These are phyloP conservation scores for Planococcus citri DNA, from an alignment of 1,140 invertebrate species.

Conservation along the genomic window DNA sequence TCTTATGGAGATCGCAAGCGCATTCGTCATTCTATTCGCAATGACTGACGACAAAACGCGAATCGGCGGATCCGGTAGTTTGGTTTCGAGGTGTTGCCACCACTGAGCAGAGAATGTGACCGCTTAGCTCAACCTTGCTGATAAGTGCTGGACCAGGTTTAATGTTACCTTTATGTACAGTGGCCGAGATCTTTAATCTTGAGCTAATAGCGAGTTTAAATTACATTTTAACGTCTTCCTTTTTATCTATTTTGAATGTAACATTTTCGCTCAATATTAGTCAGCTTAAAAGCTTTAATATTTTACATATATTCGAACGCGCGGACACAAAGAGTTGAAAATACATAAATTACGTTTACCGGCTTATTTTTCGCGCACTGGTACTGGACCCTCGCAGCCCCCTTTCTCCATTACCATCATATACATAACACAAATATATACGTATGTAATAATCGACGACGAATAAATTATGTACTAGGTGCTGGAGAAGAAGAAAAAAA, in stretches of 20 bases:
- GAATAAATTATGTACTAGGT: slow-evolving; percentile 8
- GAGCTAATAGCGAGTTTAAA: slow-evolving; percentile 7
- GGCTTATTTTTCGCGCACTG: slow-evolving; percentile 5
- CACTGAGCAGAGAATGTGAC: too few species aligned
- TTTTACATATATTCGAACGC: neutral
- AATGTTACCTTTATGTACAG: slow-evolving; percentile 2
- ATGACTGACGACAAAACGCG: too few species aligned
- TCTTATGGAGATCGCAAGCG: too few species aligned
- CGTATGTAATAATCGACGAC: neutral
- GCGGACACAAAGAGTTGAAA: neutral
- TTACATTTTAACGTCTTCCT: slow-evolving; percentile 7
- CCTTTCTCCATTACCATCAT: neutral
- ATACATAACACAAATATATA: too few species aligned
- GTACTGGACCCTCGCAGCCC: too few species aligned
- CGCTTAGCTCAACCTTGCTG: neutral
- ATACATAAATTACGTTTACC: slow-evolving; percentile 1
- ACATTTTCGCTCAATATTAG: slow-evolving; percentile 8
- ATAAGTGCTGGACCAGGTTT: neutral
- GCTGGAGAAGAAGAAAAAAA: too few species aligned
- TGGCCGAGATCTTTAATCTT: slow-evolving; percentile 6
- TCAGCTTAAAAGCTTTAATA: slow-evolving; percentile 7
- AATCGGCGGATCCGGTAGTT: too few species aligned
- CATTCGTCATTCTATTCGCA: too few species aligned
- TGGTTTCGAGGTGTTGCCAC: too few species aligned
- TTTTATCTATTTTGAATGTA: slow-evolving; percentile 8